Base-by-base conservation (phyloP, 2,797 vertebrate species). In the Chelon auratus region DNA sequence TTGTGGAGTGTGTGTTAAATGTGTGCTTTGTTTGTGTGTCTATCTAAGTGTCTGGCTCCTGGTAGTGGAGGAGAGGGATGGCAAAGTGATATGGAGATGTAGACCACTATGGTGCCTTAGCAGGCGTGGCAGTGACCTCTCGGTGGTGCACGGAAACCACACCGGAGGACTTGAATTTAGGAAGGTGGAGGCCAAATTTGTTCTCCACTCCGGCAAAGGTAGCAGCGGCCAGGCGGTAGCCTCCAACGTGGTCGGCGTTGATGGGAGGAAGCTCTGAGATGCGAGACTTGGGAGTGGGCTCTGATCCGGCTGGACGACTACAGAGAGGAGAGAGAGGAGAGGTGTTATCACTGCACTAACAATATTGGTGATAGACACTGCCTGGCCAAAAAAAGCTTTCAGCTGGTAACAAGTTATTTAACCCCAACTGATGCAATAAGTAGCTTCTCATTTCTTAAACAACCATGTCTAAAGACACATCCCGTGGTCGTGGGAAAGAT, bases 151-250 rank as follows among this genome's bases (percentile, higher is more conserved):
- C 94, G 78, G 93, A 90, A 42, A 89, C 75, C 50, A 94, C 82
- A 1, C 79, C 94, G 0, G 96, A 89, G 17, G 97, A 94, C 84
- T 93, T 97, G 91, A 99, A 99, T 83, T 98, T 99, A 45, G 98
- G 98, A 75, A 99, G 96, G 86, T 97, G 97, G 4, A 99, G 97
- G 68, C 98, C 98, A 62, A 99, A 99, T 89, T 99, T 99, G 92
- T 97, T 99, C 93, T 99, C 98, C 85, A 99, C 97, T 9, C 98
- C 98, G 6, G 98, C 97, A 61, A 99, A 99, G 0, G 98, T 99
- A 68, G 97, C 98, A 0, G 97, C 96, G 2, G 98, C 98, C 59
- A 99, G 95, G 83, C 96, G 96, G 89, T 97, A 99, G 78, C 98
- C 98, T 36, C 98, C 98, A 1, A 98, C 93, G 64, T 99, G 98